These are phyloP conservation scores for Triplophysa siluroides DNA, from an alignment of 2,113 vertebrate species.

Conservation along the genomic window DNA sequence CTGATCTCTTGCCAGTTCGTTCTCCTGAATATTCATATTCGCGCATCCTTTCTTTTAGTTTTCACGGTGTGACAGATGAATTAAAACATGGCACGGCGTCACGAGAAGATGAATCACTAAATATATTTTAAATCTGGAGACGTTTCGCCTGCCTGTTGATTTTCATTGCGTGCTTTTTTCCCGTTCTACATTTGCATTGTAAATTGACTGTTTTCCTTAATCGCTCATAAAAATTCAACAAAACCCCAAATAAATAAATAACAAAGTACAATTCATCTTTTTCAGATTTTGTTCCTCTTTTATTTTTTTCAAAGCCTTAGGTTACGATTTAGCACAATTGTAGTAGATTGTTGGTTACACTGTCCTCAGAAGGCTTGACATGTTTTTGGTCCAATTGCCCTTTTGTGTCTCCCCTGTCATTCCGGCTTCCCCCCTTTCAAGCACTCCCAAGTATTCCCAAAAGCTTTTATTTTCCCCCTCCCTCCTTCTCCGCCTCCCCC, in stretches of 20 bases:
- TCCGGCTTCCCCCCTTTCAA: constrained; percentile 45
- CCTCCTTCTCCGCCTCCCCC: constrained; percentile 59
- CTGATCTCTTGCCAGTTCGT: constrained; percentile 57
- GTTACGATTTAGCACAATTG: not conserved
- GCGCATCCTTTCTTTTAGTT: constrained; percentile 49
- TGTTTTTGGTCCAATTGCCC: constrained; percentile 65
- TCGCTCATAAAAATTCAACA: constrained; percentile 55
- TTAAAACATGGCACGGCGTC: constrained; percentile 46
- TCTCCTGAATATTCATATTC: constrained; percentile 60
- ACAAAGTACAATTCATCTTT: not conserved
- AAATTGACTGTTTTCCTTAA: not conserved
- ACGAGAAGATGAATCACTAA: constrained; percentile 46
- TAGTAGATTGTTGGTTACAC: constrained; percentile 55
- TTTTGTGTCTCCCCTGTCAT: constrained; percentile 71
- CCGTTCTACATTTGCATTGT: not conserved
- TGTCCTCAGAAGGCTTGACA: constrained; percentile 66
- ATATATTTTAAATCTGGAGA: constrained; percentile 44
- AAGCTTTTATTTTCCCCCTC: constrained; percentile 65
- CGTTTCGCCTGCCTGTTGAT: constrained; percentile 26
- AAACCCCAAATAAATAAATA: constrained; percentile 35
- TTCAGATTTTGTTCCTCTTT: constrained; percentile 29
- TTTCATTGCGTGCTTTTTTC: not conserved
- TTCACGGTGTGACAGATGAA: constrained; percentile 29
- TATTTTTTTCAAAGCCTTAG: constrained; percentile 18
- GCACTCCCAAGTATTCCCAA: constrained; percentile 66